Evolutionary conservation across 2,113 vertebrate species (phyloP).

Genomic region (Pterocles gutturalis): DNA sequence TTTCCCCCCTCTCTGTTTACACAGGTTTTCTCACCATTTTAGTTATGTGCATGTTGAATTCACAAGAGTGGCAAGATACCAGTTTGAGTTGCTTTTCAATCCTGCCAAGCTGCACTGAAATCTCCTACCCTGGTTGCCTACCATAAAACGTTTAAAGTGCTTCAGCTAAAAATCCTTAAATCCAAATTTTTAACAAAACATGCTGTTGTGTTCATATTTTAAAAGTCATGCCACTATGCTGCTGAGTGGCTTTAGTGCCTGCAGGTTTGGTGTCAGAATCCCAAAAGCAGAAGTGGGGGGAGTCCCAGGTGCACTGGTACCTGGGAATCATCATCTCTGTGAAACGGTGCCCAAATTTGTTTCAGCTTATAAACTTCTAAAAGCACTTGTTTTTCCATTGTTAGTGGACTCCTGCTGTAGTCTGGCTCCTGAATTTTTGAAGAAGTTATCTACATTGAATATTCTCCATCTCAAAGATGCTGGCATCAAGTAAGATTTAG

Average conservation of each 20-base stretch:
- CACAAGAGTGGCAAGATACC: neutral
- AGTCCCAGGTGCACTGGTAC: neutral
- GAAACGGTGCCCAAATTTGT: neutral
- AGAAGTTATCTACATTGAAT: neutral
- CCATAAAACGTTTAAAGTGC: neutral
- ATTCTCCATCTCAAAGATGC: neutral
- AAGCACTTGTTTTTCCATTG: neutral
- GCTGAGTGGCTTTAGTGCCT: accelerated
- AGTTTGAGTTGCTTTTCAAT: neutral
- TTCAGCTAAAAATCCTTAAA: neutral
- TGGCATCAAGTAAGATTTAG: neutral
- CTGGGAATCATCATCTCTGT: neutral
- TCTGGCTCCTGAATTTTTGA: neutral
- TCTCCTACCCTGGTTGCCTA: neutral
- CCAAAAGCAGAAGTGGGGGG: neutral
- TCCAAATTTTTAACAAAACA: neutral
- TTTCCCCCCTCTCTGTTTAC: neutral
- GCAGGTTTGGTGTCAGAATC: neutral
- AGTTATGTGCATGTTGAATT: neutral
- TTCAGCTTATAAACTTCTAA: neutral
- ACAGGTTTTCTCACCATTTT: conserved; percentile 25
- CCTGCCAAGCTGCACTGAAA: neutral
- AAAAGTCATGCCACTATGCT: accelerated
- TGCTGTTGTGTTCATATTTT: neutral
- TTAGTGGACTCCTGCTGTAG: neutral